Base-by-base conservation (phyloP, 2,797 vertebrate genomes). In the Muscicapa striata region DNA sequence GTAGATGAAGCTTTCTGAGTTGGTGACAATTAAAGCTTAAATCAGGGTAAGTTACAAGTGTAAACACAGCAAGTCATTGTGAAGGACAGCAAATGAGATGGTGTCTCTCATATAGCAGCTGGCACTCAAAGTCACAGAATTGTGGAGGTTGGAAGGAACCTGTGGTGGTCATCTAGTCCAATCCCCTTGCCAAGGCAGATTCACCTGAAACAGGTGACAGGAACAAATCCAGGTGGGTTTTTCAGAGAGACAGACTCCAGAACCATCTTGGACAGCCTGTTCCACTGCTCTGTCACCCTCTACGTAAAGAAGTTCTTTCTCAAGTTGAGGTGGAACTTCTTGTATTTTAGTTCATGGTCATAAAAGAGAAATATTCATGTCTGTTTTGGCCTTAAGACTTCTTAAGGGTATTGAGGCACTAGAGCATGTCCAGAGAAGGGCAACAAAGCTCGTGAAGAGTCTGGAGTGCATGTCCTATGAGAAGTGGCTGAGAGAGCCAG, bases 291-390 rank as follows among this genome's bases (percentile, higher is more conserved):
- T 58, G 29, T 24, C n/a, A 52, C 22, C 10, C 13, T 77, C 34
- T 32, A 12, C 0, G 0, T 34, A 34, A 64, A 57, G 11, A 55
- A 58, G 15, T 27, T 58, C 17, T 58, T 52, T 26, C n/a, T 58
- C 24, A 36, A 40, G 21, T 34, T 41, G 30, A 30, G 17, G n/a
- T 58, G 17, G 10, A 58, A 34, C 7, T 77, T 51, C 29, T 30
- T 51, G 10, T 43, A 15, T 19, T 58, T 63, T 63, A 45, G 23
- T 63, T 69, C 23, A 4, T 64, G 21, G 24, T 34, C 15, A 12
- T 63, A 20, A 70, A 63, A 45, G 30, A 70, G 36, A 45, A 89
- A 52, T 21, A 19, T 19, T 49, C 4, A 3, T 18, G 21, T 32
- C 15, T 64, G 22, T 40, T 40, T 83, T 46, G 26, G 17, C 23